Conservation (phyloP, 2,113 vertebrate species). For the Falcunculus frontatus region DNA sequence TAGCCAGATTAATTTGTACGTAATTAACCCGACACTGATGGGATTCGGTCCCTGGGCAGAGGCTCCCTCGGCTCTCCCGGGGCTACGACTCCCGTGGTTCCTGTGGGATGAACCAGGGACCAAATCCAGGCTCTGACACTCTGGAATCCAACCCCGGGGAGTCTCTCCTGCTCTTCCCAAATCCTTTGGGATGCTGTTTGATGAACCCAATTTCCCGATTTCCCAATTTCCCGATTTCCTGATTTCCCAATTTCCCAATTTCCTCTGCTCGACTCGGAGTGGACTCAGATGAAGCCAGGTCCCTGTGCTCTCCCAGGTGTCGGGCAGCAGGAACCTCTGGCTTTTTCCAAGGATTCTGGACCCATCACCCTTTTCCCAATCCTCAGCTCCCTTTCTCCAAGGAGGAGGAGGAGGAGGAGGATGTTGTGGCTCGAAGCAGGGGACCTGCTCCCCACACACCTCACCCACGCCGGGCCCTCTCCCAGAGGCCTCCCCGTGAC, state of each 20-base stretch:
- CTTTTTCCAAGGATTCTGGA: not conserved
- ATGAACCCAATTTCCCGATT: not conserved
- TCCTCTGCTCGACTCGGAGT: not conserved
- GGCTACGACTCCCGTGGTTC: accelerated
- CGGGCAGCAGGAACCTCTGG: accelerated
- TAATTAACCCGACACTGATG: not conserved
- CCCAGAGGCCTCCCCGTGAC: not conserved
- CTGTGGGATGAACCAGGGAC: not conserved
- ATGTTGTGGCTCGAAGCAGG: not conserved
- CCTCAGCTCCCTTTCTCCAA: not conserved
- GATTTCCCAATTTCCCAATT: accelerated
- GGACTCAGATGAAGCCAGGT: accelerated
- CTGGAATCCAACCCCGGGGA: not conserved
- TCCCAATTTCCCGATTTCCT: accelerated
- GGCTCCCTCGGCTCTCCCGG: not conserved
- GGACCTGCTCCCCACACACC: not conserved
- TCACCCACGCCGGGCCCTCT: not conserved
- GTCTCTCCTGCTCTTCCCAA: not conserved
- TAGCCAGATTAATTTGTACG: not conserved
- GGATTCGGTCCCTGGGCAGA: not conserved
- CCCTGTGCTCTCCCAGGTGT: accelerated
- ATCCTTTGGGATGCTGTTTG: not conserved
- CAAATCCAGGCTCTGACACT: not conserved
- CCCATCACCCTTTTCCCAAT: accelerated
- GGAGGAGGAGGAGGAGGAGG: not conserved